phyloP scores from a whole-genome alignment of 2,888 invertebrate genomes.

The Limenitis arthemis region DNA sequence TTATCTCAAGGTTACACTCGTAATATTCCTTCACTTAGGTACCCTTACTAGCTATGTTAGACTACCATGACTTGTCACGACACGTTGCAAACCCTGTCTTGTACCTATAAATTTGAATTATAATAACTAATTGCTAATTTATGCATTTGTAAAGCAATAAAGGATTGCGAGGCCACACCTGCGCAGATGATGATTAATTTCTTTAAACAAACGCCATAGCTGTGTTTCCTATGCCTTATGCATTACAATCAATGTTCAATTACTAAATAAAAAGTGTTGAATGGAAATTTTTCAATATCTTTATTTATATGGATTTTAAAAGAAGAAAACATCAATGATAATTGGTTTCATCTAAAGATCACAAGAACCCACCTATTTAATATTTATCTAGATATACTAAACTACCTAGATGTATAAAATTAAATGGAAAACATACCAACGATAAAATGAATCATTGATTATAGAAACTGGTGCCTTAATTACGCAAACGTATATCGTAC shows the following conservation, averaged over 20 bases:
- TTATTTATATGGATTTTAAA: no score
- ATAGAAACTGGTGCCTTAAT: conserved; percentile 21
- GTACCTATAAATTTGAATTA: conserved; percentile 35
- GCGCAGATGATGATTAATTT: conserved; percentile 14
- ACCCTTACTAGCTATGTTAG: neutral
- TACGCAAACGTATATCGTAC: conserved; percentile 26
- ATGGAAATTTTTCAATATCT: no score
- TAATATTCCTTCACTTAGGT: neutral
- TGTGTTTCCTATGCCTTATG: conserved; percentile 1
- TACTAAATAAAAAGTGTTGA: no score
- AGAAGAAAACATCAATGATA: no score
- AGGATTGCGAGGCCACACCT: conserved; percentile 25
- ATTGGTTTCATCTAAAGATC: no score
- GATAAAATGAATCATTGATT: conserved; percentile 26
- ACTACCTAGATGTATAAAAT: conserved; percentile 14
- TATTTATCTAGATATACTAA: neutral
- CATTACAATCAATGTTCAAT: no score
- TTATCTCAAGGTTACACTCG: no score
- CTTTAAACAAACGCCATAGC: conserved; percentile 10
- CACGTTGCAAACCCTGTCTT: conserved; percentile 4
- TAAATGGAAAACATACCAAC: conserved; percentile 19
- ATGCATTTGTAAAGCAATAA: conserved; percentile 33
- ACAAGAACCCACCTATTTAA: no score
- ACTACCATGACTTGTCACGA: conserved; percentile 11
- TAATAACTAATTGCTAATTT: conserved; percentile 45